These are phyloP conservation scores for Festucalex cinctus DNA, from an alignment of 2,113 vertebrate genomes.

Conservation along the genomic window DNA sequence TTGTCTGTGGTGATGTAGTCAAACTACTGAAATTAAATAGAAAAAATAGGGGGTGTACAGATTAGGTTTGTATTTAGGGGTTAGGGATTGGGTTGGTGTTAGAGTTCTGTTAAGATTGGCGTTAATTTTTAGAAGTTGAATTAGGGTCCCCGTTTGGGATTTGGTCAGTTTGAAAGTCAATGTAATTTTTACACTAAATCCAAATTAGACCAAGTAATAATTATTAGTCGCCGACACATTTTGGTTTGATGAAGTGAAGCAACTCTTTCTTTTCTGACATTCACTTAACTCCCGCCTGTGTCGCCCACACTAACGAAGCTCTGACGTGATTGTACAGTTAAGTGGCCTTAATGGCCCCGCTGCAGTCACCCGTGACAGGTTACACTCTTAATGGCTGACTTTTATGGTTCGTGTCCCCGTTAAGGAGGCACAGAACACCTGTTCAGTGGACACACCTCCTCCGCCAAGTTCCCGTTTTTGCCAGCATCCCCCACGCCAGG, in stretches of 20 bases:
- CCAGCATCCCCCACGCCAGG: conserved; percentile 51
- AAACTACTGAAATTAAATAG: too few species aligned
- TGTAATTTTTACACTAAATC: too few species aligned
- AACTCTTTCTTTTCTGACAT: conserved; percentile 9
- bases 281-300: conserved; percentile 49
- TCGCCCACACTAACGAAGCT: conserved; percentile 59
- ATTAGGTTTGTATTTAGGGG: too few species aligned
- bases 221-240: neutral
- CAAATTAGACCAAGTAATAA: neutral
- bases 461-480: neutral
- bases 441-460: conserved; percentile 58
- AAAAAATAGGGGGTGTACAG: too few species aligned
- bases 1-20: too few species aligned
- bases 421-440: conserved; percentile 63
- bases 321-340: conserved; percentile 67
- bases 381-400: conserved; percentile 70
- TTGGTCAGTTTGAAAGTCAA: too few species aligned
- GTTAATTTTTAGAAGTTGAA: too few species aligned
- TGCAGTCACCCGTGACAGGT: conserved; percentile 74
- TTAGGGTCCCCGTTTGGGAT: too few species aligned
- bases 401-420: conserved; percentile 56
- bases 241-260: neutral
- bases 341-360: conserved; percentile 66
- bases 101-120: too few species aligned
- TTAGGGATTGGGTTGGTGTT: too few species aligned